Conservation (phyloP, 2,113 vertebrate species). For the Ammodytes dubius region DNA sequence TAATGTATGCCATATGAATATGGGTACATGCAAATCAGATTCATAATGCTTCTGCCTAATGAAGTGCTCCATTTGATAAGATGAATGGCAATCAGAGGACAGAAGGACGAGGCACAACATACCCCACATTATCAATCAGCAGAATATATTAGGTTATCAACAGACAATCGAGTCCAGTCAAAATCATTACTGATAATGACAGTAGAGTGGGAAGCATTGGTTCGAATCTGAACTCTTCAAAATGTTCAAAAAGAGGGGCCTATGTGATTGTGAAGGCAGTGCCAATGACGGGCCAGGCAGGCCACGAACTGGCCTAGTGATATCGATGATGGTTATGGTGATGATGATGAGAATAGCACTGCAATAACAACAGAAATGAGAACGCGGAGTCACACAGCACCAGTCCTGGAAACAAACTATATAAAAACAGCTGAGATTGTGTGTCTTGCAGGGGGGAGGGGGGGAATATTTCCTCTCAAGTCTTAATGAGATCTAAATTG, state of each 20-base stretch:
- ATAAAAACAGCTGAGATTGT: constrained; percentile 52
- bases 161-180: constrained; percentile 62
- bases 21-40: constrained; percentile 78
- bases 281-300: constrained; percentile 26
- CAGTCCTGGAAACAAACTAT: constrained; percentile 38
- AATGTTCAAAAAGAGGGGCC: constrained; percentile 38
- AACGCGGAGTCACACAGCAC: constrained; percentile 12
- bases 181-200: constrained; percentile 64
- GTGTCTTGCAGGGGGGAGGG: constrained; percentile 43
- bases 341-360: constrained; percentile 15
- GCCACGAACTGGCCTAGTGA: constrained; percentile 13
- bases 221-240: constrained; percentile 60
- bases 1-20: constrained; percentile 80
- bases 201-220: constrained; percentile 47
- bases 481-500: constrained; percentile 83
- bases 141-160: constrained; percentile 59
- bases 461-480: constrained; percentile 66
- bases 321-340: constrained; percentile 20
- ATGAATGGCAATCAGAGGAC: constrained; percentile 76
- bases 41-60: constrained; percentile 74
- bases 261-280: constrained; percentile 29
- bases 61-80: constrained; percentile 78
- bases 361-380: constrained; percentile 38
- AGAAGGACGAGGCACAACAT: constrained; percentile 39
- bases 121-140: constrained; percentile 59